Percentiles rank a stretch among this genome's conserved stretches.
Conservation (phyloP, 2,797 vertebrate genomes). For the Poecilia gillii region DNA sequence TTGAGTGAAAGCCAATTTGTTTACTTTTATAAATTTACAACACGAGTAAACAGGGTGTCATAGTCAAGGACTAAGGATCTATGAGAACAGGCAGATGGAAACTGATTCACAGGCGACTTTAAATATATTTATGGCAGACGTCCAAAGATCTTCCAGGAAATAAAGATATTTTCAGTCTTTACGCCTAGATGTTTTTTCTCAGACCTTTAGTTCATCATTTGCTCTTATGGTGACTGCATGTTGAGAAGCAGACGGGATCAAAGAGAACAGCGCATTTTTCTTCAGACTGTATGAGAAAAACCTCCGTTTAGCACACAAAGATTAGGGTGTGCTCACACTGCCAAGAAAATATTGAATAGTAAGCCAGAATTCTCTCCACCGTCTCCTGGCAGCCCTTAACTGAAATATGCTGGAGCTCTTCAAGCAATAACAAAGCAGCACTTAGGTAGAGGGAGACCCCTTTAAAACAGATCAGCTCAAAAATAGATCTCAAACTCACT, state of each 20-base stretch:
- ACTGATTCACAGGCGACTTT: slow-evolving; percentile 9
- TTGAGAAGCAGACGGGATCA: slow-evolving; percentile 5
- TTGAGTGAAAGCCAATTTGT: background rate
- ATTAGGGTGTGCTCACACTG: background rate
- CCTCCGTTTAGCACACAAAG: background rate
- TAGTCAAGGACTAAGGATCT: slow-evolving; percentile 6
- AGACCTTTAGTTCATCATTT: background rate
- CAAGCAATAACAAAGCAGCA: background rate
- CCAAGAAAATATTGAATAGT: slow-evolving; percentile 2
- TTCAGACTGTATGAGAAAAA: slow-evolving; percentile 3
- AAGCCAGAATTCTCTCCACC: background rate
- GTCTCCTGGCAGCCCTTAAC: slow-evolving; percentile 1
- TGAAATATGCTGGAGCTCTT: background rate
- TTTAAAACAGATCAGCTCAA: background rate
- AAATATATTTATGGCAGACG: slow-evolving; percentile 10
- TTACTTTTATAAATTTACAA: background rate
- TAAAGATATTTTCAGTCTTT: slow-evolving; percentile 2
- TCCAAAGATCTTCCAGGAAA: slow-evolving; percentile 28
- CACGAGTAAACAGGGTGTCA: slow-evolving; percentile 7
- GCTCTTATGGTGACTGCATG: background rate
- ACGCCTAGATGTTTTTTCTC: background rate
- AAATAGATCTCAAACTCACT: background rate
- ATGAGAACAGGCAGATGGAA: slow-evolving; percentile 15
- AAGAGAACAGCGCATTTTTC: background rate
- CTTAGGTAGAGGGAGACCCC: background rate